Evolutionary conservation across 2,888 invertebrate genomes (phyloP), one percentile per base, ranked within the genome.

Genomic region (Mythimna ferrago): DNA sequence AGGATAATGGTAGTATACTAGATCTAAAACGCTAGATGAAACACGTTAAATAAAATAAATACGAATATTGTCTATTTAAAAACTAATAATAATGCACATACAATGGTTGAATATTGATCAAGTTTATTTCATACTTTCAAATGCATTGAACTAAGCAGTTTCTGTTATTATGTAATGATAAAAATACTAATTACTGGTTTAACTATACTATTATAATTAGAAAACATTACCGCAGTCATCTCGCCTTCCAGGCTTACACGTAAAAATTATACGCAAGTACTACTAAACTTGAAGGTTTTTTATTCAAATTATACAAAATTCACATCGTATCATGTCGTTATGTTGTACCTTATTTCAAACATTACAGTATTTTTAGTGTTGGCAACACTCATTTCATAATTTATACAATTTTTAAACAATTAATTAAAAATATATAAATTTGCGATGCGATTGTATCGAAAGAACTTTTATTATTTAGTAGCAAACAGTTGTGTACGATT

Each of bases 251-350:
- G 41, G 35, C 16, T 10, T 32, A 41, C n/a, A 58, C 21, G 2
- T 61, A 57, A 38, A 80, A 82, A 80, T 73, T 64, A 78, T 71
- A 79, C 64, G 7, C 80, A 48, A 66, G 14, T 73, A 66, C 76
- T 76, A 85, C 76, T 70, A 78, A 74, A 74, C 61, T 80, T 79
- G 77, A 86, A 84, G 84, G 82, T 75, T 89, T 89, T 91, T 92
- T 91, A 91, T 90, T 90, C 81, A 88, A 91, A 92, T 91, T 91
- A 90, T 92, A 92, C 89, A 92, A 92, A 93, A 91, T 90, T 91
- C 89, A 92, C 90, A 90, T 88, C 83, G 82, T 87, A 88, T 84
- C 83, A 87, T 87, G 89, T 83, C 81, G 76, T 83, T 85, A 85
- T 83, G 75, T 87, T 88, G 89, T 85, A 88, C 87, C 88, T 90